Base-by-base conservation (phyloP, 2,888 invertebrate species). In the Byasa hedistus region DNA sequence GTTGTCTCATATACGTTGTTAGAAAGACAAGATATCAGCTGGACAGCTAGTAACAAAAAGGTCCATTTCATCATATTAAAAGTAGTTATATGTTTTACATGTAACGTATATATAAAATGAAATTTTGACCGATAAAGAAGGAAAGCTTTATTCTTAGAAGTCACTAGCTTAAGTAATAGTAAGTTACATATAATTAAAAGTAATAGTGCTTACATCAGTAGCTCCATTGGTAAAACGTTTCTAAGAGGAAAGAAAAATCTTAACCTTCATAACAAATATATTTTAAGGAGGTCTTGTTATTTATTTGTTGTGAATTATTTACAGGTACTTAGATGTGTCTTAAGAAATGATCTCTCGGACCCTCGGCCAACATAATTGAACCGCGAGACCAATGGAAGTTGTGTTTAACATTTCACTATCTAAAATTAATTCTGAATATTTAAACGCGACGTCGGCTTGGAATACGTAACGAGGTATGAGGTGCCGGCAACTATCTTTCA, bases 271-370 rank as follows among this genome's bases (percentile, higher is more conserved):
- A 61, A n/a, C 57, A n/a, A 36, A 66, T 54, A 44, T 52, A 57
- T 61, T 62, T 27, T 57, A 32, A 57, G 39, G 15, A 21, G 36
- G 23, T 48, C 27, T 65, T 60, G n/a, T 66, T 63, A 70, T 70
- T 69, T 65, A 67, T 67, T 67, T 60, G 67, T 61, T 44, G 64
- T 44, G 61, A 67, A 68, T 70, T 68, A 67, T 70, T 68, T 68
- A 62, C 61, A 21, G 55, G 54, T 68, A 32, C 64, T 64, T 60
- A 61, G 55, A 61, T 64, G 54, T 64, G 66, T 68, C 66, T 66
- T 59, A 66, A 66, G 66, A 68, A 69, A 69, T 66, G 68, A 69
- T 69, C 65, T 59, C 68, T 66, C 68, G 63, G 67, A 67, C 63
- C 63, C 63, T 64, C 63, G 51, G 58, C 66, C 59, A 56, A 60